These are phyloP conservation scores for Resseliella maxima DNA, from an alignment of 2,888 invertebrate genomes.

Conservation along the genomic window DNA sequence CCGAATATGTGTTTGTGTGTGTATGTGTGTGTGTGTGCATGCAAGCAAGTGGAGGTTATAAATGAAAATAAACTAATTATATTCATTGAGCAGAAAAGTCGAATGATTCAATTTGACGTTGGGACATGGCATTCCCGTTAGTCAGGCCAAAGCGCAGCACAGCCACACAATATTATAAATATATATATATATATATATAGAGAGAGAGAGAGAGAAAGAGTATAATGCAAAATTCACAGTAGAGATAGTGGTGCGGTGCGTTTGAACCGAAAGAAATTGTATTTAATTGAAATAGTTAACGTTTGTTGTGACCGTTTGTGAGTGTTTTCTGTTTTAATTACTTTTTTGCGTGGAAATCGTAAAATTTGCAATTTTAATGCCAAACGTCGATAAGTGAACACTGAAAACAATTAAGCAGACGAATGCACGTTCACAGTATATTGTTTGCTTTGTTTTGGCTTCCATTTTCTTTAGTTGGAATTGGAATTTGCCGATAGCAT, in stretches of 20 bases:
- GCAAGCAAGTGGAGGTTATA: background rate
- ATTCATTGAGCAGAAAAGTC: conserved; percentile 38
- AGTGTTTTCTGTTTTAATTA: background rate
- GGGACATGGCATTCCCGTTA: background rate
- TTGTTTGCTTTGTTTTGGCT: conserved; percentile 38
- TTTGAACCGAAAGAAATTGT: background rate
- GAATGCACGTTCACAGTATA: conserved; percentile 16
- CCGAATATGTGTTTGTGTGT: background rate
- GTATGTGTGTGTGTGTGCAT: background rate
- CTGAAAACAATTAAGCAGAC: conserved; percentile 34
- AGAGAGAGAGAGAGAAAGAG: too few species aligned
- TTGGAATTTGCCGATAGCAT: conserved; percentile 16
- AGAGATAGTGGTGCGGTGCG: too few species aligned
- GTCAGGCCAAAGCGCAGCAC: background rate
- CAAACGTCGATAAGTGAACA: conserved; percentile 34
- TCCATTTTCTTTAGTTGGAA: background rate
- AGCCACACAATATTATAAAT: background rate
- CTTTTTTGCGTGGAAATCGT: conserved; percentile 45
- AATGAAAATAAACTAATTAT: conserved; percentile 34
- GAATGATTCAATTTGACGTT: conserved; percentile 28
- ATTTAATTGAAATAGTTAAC: conserved; percentile 38
- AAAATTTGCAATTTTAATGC: conserved; percentile 53
- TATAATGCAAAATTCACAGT: too few species aligned
- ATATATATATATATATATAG: too few species aligned
- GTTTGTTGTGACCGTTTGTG: conserved; percentile 8